Evolutionary conservation across 2,113 vertebrate species (phyloP), one percentile per base, ranked within the genome.

Genomic region (Sinocyclocheilus grahami): DNA sequence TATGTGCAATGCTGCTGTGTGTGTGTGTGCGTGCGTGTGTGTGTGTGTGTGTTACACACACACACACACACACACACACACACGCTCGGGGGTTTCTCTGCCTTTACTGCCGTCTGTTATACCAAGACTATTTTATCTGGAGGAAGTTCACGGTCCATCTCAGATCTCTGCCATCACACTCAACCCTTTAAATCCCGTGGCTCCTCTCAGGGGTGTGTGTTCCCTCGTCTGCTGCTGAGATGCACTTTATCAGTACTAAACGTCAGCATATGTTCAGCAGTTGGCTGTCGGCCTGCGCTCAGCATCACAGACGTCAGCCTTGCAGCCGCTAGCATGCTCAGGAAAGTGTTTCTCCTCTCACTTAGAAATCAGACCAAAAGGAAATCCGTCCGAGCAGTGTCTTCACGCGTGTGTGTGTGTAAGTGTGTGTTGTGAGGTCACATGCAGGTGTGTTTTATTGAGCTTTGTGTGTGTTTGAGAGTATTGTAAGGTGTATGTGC

Each of bases 131-230:
- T 94, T 93, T 94, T 92, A 93, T 93, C 92, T 92, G 91, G 89
- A 93, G 92, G 92, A 93, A 94, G 91, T 93, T 93, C 94, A 94
- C 92, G 93, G 93, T 91, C 90, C 90, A 92, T 93, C 91, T 91
- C 92, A 80, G 30, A 60, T 33, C 12, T 62, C 58, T n/a, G 20
- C 22, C 58, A 1, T 62, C 10, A n/a, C 22, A 0, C 58, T 39
- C 78, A 12, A 37, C 78, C 78, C 58, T 80, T 42, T 42, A 80
- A 42, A 63, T 42, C 16, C 37, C 11, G n/a, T 13, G 5, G 20
- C 20, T 42, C 37, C 10, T 42, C 71, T 74, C 33, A 37, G 16
- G 16, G 67, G 30, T 37, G 18, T 20, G 30, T 33, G 7, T 71
- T 71, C 7, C 7, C 67, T 71, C 16, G 3, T 71, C 16, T 20